These are phyloP conservation scores for Mesopsocus fuscifrons DNA, from an alignment of 2,888 invertebrate genomes.

Conservation along the genomic window DNA sequence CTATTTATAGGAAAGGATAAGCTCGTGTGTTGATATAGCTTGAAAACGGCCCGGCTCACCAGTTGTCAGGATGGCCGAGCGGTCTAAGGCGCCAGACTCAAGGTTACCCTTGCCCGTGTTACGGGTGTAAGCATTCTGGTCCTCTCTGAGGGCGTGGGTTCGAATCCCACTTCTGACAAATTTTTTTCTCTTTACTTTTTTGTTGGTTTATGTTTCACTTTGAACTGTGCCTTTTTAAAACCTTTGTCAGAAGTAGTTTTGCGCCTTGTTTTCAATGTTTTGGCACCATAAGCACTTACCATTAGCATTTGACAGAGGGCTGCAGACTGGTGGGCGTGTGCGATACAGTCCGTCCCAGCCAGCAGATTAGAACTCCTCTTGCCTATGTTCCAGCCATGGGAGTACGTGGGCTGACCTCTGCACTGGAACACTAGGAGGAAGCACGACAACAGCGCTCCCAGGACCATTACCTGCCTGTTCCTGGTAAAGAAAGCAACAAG, in stretches of 20 bases:
- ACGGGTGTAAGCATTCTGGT: constrained; percentile 11
- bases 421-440: neutral
- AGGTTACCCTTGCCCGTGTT: constrained; percentile 10
- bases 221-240: neutral
- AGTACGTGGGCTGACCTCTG: constrained; percentile 14
- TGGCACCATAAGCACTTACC: neutral
- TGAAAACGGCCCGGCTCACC: neutral
- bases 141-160: constrained; percentile 14
- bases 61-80: constrained; percentile 12
- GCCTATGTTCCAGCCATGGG: constrained; percentile 15
- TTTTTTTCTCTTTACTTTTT: constrained; percentile 5
- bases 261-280: too few species aligned
- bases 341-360: neutral
- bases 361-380: constrained; percentile 11
- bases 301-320: constrained; percentile 8
- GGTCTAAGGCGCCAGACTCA: constrained; percentile 12
- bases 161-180: constrained; percentile 14
- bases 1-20: too few species aligned
- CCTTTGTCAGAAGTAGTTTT: neutral
- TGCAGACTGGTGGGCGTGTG: neutral
- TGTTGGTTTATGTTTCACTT: constrained; percentile 1
- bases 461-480: too few species aligned
- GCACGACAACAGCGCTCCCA: neutral
- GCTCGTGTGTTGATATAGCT: too few species aligned
- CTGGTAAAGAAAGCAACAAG: too few species aligned